Evolutionary conservation across 2,888 invertebrate species (phyloP).

Genomic region (Papilio gigon): DNA sequence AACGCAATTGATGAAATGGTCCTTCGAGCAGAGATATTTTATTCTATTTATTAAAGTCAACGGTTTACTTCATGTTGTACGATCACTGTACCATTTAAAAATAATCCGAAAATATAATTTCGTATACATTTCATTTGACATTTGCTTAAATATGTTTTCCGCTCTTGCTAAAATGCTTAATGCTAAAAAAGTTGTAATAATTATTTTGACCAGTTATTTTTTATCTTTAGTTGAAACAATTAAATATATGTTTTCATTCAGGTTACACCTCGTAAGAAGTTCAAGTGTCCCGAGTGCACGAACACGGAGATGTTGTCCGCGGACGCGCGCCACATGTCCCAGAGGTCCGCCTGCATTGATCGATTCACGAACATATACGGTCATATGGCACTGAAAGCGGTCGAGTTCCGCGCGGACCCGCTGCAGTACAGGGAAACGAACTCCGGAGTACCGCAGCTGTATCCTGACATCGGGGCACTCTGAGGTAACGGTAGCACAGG

Average conservation of each 20-base stretch:
- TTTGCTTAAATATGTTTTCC: too few species aligned
- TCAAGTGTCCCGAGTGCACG: slow-evolving; percentile 97
- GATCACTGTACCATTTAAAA: too few species aligned
- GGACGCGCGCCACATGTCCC: slow-evolving; percentile 95
- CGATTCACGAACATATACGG: slow-evolving; percentile 90
- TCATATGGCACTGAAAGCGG: slow-evolving; percentile 91
- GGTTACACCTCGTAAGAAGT: slow-evolving; percentile 97
- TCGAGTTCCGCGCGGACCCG: slow-evolving; percentile 97
- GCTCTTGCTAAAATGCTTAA: too few species aligned
- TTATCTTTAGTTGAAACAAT: background rate
- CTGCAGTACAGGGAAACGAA: slow-evolving; percentile 94
- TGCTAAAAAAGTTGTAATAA: too few species aligned
- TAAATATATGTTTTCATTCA: slow-evolving; percentile 57
- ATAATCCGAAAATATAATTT: too few species aligned
- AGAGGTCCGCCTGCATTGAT: slow-evolving; percentile 95
- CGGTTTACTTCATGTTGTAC: too few species aligned
- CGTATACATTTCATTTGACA: too few species aligned
- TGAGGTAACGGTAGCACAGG: slow-evolving; percentile 66
- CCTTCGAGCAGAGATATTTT: slow-evolving; percentile 1
- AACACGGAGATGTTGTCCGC: slow-evolving; percentile 97
- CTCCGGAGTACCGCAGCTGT: slow-evolving; percentile 92
- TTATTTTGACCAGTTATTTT: too few species aligned
- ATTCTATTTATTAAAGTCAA: too few species aligned
- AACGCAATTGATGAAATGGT: background rate
- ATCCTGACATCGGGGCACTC: slow-evolving; percentile 93